phyloP scores from a whole-genome alignment of 1,140 invertebrate genomes.

The Gryllus bimaculatus region DNA sequence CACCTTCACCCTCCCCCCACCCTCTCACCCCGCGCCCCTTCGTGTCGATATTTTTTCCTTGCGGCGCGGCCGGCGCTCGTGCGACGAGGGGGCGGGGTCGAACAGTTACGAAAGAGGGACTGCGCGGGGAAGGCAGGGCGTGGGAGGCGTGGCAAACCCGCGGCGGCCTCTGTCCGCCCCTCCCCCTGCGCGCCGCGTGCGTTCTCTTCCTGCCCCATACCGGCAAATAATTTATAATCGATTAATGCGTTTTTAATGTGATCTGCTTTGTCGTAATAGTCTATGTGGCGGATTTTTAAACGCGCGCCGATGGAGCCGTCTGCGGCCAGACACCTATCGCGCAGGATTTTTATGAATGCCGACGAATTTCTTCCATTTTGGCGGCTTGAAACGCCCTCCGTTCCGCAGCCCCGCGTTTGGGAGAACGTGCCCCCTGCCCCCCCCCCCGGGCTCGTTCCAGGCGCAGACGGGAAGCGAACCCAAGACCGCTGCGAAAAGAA shows the following conservation, averaged over 20 bases:
- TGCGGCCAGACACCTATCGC: not conserved
- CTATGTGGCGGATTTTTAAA: not conserved
- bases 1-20: not conserved
- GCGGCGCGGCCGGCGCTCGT: too few species aligned
- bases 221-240: not conserved
- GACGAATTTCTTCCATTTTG: not conserved
- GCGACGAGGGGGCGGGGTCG: not conserved
- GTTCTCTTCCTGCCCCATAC: too few species aligned
- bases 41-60: not conserved
- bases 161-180: not conserved
- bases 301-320: not conserved
- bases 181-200: too few species aligned
- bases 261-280: not conserved
- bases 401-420: too few species aligned
- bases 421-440: too few species aligned
- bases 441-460: too few species aligned
- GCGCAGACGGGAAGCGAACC: too few species aligned
- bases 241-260: slow-evolving; percentile 5
- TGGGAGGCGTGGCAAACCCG: not conserved
- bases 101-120: not conserved
- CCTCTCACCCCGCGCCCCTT: not conserved
- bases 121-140: not conserved
- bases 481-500: too few species aligned
- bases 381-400: too few species aligned
- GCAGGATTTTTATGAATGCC: not conserved